Evolutionary conservation across 2,113 vertebrate species (phyloP).

Genomic region (Prochilodus magdalenae): DNA sequence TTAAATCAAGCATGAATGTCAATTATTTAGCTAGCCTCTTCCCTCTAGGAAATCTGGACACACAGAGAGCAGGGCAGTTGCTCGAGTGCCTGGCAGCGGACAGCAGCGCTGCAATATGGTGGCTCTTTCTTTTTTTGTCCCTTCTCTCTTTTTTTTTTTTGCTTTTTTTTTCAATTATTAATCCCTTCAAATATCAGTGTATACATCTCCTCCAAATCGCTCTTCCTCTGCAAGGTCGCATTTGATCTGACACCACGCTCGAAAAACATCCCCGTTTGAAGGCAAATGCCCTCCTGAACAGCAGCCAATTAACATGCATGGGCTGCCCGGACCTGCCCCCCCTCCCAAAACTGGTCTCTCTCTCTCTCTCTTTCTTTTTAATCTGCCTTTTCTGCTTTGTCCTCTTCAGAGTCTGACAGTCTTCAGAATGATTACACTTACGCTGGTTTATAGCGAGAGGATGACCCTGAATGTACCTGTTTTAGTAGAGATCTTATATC

Average conservation of each 20-base stretch:
- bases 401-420: constrained; percentile 42
- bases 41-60: constrained; percentile 41
- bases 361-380: constrained; percentile 23
- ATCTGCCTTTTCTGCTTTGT: constrained; percentile 22
- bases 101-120: constrained; percentile 40
- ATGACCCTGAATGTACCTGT: not conserved
- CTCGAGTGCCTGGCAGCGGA: constrained; percentile 39
- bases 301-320: constrained; percentile 44
- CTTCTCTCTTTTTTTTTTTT: not conserved
- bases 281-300: constrained; percentile 44
- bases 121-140: not conserved
- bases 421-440: constrained; percentile 38
- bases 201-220: not conserved
- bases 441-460: constrained; percentile 24
- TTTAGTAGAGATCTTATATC: not conserved
- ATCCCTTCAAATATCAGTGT: not conserved
- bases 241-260: constrained; percentile 39
- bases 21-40: constrained; percentile 50
- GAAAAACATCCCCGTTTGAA: constrained; percentile 41
- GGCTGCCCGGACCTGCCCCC: constrained; percentile 42
- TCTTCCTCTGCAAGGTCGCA: constrained; percentile 16
- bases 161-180: not conserved
- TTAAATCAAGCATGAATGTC: constrained; percentile 44
- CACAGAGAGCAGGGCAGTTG: constrained; percentile 36
- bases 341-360: constrained; percentile 15